Base-by-base conservation (phyloP, 2,113 vertebrate species). In the Galemys pyrenaicus region DNA sequence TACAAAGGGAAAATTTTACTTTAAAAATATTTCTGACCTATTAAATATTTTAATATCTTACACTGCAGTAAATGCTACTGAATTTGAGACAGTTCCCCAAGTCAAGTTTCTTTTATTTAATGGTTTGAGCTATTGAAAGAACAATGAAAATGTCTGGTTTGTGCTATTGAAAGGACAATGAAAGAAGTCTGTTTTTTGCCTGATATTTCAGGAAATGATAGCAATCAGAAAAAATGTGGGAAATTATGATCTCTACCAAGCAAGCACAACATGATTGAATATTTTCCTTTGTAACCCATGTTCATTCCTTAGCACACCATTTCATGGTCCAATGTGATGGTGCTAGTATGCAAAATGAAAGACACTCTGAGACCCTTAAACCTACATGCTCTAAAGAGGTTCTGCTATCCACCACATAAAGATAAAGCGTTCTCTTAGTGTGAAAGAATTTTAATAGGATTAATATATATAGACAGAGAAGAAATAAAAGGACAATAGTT, bases 1-100 rank as follows among this genome's bases (percentile, higher is more conserved):
- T 32, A 51, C 15, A 89, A 86, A 79, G 65, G 6, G 37, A 88
- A 81, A 46, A 62, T 65, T 75, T 19, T 58, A 75, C 10, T 49
- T 75, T 73, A 80, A 90, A 90, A 83, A 26, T 60, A 82, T 77
- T 70, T 90, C 30, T 83, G 22, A 83, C 26, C 35, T 68, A 56
- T 41, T 82, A 71, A 56, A 22, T 82, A 15, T 2, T 56, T 86
- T 68, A 82, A 68, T 82, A 75, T 20, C 19, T 74, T 51, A 81
- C 12, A 19, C 39, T 56, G 12, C 9, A 89, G 19, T 60, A 85
- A 90, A 73, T 82, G 7, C 19, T 70, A 12, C 3, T 67, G 65
- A n/a, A 51, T 68, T 44, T 88, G 44, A 84, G 10, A 80, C n/a
- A 24, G 64, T 85, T 75, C 37, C 71, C 51, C 32, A 68, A 74